Evolutionary conservation across 2,113 vertebrate species (phyloP).

Genomic region (Tupaia tana): DNA sequence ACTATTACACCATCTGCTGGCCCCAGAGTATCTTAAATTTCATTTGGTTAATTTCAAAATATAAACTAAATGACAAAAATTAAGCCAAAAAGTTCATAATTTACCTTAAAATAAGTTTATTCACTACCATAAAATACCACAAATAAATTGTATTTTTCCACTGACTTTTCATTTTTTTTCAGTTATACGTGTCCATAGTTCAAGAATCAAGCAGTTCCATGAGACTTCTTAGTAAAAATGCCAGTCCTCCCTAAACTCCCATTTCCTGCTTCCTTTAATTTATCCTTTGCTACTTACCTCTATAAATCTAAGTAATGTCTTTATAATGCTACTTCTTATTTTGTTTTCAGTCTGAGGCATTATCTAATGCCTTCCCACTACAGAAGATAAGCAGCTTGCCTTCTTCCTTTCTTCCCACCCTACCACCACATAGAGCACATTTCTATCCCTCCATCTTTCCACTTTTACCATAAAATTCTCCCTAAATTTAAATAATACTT

Average conservation of each 20-base stretch:
- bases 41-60: conserved; percentile 31
- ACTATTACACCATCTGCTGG: too few relatives aligned
- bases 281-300: not conserved
- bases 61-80: not conserved
- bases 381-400: too few relatives aligned
- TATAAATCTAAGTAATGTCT: not conserved
- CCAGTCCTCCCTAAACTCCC: not conserved
- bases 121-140: not conserved
- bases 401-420: not conserved
- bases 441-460: not conserved
- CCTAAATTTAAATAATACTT: not conserved
- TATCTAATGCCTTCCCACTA: not conserved
- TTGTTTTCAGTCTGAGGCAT: rapidly evolving
- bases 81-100: not conserved
- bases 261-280: not conserved
- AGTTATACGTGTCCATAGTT: not conserved
- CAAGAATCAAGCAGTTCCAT: not conserved
- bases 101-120: conserved; percentile 38
- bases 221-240: not conserved
- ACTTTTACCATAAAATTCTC: not conserved
- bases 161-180: not conserved
- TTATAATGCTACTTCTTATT: not conserved
- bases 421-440: not conserved
- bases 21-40: too few relatives aligned
- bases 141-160: not conserved